Conservation (phyloP, 2,888 invertebrate species). For the Ormyrus pomaceus region DNA sequence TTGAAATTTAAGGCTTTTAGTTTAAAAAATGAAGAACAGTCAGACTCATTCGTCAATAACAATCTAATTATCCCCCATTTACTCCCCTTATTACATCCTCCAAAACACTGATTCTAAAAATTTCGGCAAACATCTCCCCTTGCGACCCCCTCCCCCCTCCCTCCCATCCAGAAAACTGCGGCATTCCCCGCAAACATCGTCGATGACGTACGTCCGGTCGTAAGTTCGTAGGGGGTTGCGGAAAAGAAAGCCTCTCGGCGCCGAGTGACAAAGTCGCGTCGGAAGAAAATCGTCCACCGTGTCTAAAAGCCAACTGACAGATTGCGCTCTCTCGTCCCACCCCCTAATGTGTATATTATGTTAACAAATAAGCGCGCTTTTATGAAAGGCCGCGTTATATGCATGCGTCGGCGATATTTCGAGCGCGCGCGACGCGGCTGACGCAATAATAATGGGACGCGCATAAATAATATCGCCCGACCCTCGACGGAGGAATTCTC, state of each 20-base stretch:
- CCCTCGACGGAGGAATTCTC: conserved; percentile 20
- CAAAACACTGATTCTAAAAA: no score
- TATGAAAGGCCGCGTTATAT: conserved; percentile 37
- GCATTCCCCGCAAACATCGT: no score
- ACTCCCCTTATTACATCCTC: no score
- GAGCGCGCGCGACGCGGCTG: neutral
- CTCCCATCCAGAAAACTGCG: no score
- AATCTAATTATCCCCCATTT: no score
- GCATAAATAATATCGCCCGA: conserved; percentile 42
- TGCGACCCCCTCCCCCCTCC: no score
- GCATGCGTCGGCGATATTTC: conserved; percentile 42
- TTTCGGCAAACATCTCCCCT: no score
- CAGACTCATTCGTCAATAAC: no score
- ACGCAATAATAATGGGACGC: conserved; percentile 23
- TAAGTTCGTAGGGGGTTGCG: neutral
- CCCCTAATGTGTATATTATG: conserved; percentile 51
- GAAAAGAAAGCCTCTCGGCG: neutral
- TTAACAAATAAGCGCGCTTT: conserved; percentile 38
- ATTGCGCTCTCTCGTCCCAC: conserved; percentile 6
- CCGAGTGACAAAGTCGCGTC: conserved; percentile 26
- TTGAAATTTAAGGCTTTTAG: no score
- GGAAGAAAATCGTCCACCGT: conserved; percentile 47
- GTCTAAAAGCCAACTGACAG: conserved; percentile 46
- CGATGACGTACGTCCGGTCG: no score
- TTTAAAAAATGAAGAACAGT: no score